Evolutionary conservation across 2,888 invertebrate species (phyloP), one percentile per base, ranked within the genome.

Genomic region (Octonoba sinensis): DNA sequence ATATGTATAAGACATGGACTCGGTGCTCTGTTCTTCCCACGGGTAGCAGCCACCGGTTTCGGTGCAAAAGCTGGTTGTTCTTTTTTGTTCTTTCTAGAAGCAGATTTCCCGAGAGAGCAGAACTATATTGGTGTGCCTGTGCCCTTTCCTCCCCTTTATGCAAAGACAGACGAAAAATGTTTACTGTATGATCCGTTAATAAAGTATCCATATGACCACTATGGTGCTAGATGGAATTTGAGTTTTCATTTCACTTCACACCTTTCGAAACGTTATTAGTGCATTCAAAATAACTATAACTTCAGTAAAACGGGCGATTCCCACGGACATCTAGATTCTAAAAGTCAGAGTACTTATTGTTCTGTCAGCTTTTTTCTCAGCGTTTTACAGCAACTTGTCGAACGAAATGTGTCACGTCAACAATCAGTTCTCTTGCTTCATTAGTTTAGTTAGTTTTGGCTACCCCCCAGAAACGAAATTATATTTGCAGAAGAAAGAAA

Each of bases 151-250:
- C 56, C 62, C 74, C 57, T 70, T 67, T 64, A 70, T 75, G 74
- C 81, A 65, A 82, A 65, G 59, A 27, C 69, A 81, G 73, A 81
- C 12, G 51, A 47, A 75, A 66, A 69, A 67, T 70, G 74, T 71
- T 78, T 66, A 71, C 47, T 71, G 66, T 78, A 65, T 67, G 46
- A 59, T 67, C 72, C 73, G 72, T 81, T 67, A 75, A 74, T 72
- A 82, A 82, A 82, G 74, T 82, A 82, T 82, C 75, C 81, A 75
- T 70, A 82, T 69, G 81, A 75, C 74, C 81, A 64, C 64, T 82
- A 82, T 82, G 81, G 81, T 82, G 81, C 81, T 82, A 82, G 81
- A 82, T 82, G 75, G 81, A 82, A 71, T 59, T 22, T 44, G 36
- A 54, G 51, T 27, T 49, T 54, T 67, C 51, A 57, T 67, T 75